phyloP scores from a whole-genome alignment of 2,888 invertebrate genomes.

The Drosophila dives region DNA sequence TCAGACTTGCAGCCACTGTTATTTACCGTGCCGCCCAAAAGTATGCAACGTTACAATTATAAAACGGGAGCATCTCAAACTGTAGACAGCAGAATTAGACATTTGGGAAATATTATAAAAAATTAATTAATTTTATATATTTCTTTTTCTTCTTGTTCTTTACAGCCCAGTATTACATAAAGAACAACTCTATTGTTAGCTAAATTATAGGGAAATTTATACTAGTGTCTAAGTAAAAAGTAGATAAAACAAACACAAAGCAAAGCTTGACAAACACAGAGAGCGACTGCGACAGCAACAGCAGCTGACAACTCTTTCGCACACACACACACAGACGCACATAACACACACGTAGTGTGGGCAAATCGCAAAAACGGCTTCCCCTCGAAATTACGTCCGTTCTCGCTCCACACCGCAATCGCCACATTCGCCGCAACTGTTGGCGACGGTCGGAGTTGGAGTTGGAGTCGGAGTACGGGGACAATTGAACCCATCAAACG shows the following conservation, averaged over 20 bases:
- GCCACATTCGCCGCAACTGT: slow-evolving; percentile 72
- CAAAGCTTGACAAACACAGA: background rate
- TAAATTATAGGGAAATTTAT: slow-evolving; percentile 62
- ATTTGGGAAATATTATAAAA: background rate
- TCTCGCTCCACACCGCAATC: slow-evolving; percentile 74
- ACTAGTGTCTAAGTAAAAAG: slow-evolving; percentile 33
- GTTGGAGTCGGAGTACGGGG: slow-evolving; percentile 20
- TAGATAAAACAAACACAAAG: slow-evolving; percentile 1
- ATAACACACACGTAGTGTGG: background rate
- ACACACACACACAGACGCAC: background rate
- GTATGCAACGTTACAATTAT: slow-evolving; percentile 40
- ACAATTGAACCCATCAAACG: slow-evolving; percentile 13
- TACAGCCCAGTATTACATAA: slow-evolving; percentile 53
- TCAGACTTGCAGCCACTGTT: background rate
- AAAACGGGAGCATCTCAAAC: background rate
- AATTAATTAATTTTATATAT: background rate
- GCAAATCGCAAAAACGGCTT: slow-evolving; percentile 69
- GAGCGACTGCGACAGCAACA: slow-evolving; percentile 3
- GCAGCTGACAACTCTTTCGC: slow-evolving; percentile 12
- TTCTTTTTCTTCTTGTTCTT: background rate
- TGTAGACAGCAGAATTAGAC: background rate
- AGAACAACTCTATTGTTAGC: slow-evolving; percentile 54
- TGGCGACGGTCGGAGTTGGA: slow-evolving; percentile 49
- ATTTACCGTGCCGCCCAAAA: slow-evolving; percentile 48
- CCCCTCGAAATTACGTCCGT: slow-evolving; percentile 69